A percentile compares a stretch with the other conserved stretches of the same genome.
Conservation (phyloP, 2,888 invertebrate species). For the Tyria jacobaeae region DNA sequence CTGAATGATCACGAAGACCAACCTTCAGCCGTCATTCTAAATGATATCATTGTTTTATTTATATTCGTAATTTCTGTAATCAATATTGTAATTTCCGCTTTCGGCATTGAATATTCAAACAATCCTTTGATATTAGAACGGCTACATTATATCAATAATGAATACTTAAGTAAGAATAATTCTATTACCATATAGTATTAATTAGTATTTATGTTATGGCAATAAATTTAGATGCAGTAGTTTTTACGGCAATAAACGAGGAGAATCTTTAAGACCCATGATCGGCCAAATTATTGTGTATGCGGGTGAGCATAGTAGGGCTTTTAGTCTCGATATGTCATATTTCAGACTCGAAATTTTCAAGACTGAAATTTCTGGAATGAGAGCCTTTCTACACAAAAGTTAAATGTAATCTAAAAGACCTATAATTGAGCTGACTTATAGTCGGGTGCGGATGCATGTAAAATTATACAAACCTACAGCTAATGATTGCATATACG, state of each 20-base stretch:
- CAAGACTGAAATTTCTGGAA: no score
- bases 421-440: no score
- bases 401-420: no score
- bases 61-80: slow-evolving; percentile 93
- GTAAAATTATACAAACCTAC: no score
- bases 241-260: not conserved
- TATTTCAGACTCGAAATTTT: no score
- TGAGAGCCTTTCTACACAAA: no score
- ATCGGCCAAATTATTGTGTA: no score
- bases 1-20: slow-evolving; percentile 92
- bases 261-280: not conserved
- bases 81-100: slow-evolving; percentile 94
- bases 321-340: no score
- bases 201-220: not conserved
- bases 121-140: slow-evolving; percentile 86
- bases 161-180: slow-evolving; percentile 72
- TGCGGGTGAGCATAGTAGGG: no score
- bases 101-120: slow-evolving; percentile 93
- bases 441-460: no score
- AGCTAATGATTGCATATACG: no score
- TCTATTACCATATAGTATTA: slow-evolving; percentile 41
- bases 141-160: slow-evolving; percentile 71
- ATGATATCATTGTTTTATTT: slow-evolving; percentile 92
- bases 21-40: slow-evolving; percentile 91
- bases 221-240: no score